Conservation (phyloP, 2,113 vertebrate genomes). For the Python bivittatus region DNA sequence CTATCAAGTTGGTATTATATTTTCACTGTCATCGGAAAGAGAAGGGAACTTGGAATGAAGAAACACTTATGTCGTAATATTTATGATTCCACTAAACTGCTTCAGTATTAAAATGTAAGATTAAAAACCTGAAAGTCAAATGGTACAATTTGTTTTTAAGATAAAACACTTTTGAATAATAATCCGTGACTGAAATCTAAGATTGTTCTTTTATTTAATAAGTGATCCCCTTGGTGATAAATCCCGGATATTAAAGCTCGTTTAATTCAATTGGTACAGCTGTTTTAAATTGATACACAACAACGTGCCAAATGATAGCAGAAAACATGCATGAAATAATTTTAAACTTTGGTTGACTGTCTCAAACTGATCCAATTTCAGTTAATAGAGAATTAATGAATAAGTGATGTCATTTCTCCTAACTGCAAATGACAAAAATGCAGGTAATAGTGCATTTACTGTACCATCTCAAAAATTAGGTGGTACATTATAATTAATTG, state of each 20-base stretch:
- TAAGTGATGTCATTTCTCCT: slow-evolving; percentile 16
- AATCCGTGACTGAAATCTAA: slow-evolving; percentile 68
- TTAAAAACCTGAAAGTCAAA: slow-evolving; percentile 68
- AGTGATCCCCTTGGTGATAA: slow-evolving; percentile 69
- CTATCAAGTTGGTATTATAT: slow-evolving; percentile 61
- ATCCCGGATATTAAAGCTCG: slow-evolving; percentile 73
- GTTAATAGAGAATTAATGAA: slow-evolving; percentile 33
- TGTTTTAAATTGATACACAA: slow-evolving; percentile 70
- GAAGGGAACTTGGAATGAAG: slow-evolving; percentile 60
- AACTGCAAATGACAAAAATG: slow-evolving; percentile 19
- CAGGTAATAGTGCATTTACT: slow-evolving; percentile 15
- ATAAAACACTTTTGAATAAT: slow-evolving; percentile 71
- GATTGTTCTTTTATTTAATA: slow-evolving; percentile 73
- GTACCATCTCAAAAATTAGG: not conserved
- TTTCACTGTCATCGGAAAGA: slow-evolving; percentile 65
- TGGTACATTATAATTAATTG: not conserved
- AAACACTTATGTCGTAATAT: slow-evolving; percentile 70
- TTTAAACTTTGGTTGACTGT: slow-evolving; percentile 33
- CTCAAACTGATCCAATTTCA: slow-evolving; percentile 15
- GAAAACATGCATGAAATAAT: slow-evolving; percentile 54
- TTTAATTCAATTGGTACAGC: slow-evolving; percentile 66
- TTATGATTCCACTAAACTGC: slow-evolving; percentile 73
- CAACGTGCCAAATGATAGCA: slow-evolving; percentile 63
- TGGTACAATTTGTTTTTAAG: slow-evolving; percentile 67
- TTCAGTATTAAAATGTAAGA: slow-evolving; percentile 68